These are phyloP conservation scores for Thaleichthys pacificus DNA, from an alignment of 2,797 vertebrate species.

Conservation along the genomic window DNA sequence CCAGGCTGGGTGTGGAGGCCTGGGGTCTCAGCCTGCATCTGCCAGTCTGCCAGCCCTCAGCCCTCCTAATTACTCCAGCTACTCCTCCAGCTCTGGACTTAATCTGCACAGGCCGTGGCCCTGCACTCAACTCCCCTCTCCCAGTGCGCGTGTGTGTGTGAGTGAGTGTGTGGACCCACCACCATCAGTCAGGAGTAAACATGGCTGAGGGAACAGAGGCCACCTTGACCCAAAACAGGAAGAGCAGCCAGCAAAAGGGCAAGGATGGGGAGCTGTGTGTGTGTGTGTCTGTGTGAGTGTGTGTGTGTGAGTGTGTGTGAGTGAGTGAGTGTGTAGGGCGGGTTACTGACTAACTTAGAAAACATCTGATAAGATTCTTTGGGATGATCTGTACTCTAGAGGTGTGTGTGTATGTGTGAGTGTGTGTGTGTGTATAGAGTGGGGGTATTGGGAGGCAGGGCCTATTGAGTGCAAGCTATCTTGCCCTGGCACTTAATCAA, in stretches of 20 bases:
- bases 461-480: slow-evolving; percentile 87
- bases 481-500: slow-evolving; percentile 98
- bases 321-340: background rate
- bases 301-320: too few relatives aligned
- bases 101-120: slow-evolving; percentile 53
- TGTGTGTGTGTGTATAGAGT: slow-evolving; percentile 85
- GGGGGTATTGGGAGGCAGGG: slow-evolving; percentile 80
- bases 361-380: slow-evolving; percentile 78
- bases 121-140: slow-evolving; percentile 43
- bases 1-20: slow-evolving; percentile 8
- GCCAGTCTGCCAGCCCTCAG: slow-evolving; percentile 39
- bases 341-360: slow-evolving; percentile 67
- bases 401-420: slow-evolving; percentile 69
- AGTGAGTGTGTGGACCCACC: slow-evolving; percentile 34
- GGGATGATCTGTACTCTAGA: slow-evolving; percentile 75
- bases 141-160: slow-evolving; percentile 3
- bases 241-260: slow-evolving; percentile 51
- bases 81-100: slow-evolving; percentile 50
- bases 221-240: slow-evolving; percentile 69
- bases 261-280: slow-evolving; percentile 52
- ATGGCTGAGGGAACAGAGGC: slow-evolving; percentile 51
- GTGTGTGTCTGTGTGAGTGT: too few relatives aligned
- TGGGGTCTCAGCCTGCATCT: slow-evolving; percentile 46
- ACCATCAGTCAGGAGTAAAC: slow-evolving; percentile 70
- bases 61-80: slow-evolving; percentile 49